Evolutionary conservation across 2,888 invertebrate species (phyloP).

Genomic region (Tromatobia lineatoria): DNA sequence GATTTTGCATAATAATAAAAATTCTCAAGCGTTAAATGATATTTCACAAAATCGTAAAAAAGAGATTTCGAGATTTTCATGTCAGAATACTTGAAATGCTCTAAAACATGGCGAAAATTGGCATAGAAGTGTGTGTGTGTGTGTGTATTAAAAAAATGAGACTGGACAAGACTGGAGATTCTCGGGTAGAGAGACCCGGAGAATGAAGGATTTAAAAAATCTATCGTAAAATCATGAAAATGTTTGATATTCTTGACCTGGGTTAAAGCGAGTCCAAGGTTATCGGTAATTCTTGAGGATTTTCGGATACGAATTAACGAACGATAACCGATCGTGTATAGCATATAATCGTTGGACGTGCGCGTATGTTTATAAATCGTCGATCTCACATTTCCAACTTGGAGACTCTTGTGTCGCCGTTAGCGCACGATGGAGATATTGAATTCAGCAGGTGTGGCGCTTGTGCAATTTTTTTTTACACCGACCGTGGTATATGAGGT

Average conservation of each 20-base stretch:
- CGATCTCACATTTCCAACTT: neutral
- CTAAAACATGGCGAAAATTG: no score
- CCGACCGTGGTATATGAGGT: neutral
- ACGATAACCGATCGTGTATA: neutral
- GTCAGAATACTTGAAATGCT: no score
- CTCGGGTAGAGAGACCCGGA: no score
- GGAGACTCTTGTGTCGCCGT: neutral
- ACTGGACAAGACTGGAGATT: no score
- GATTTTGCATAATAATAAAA: no score
- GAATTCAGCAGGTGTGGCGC: neutral
- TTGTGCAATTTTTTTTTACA: slow-evolving; percentile 12
- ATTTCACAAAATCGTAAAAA: no score
- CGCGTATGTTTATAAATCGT: slow-evolving; percentile 2
- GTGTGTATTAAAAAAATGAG: no score
- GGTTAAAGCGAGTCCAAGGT: slow-evolving; percentile 24
- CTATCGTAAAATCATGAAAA: neutral
- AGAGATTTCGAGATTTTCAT: no score
- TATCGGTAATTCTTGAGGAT: neutral
- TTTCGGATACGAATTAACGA: slow-evolving; percentile 12
- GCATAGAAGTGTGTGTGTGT: no score
- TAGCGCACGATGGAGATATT: neutral
- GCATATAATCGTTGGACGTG: neutral
- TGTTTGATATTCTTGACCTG: slow-evolving; percentile 15
- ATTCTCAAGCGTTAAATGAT: no score
- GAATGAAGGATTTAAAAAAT: no score